phyloP scores from a whole-genome alignment of 2,888 invertebrate species.

The Lagria hirta region DNA sequence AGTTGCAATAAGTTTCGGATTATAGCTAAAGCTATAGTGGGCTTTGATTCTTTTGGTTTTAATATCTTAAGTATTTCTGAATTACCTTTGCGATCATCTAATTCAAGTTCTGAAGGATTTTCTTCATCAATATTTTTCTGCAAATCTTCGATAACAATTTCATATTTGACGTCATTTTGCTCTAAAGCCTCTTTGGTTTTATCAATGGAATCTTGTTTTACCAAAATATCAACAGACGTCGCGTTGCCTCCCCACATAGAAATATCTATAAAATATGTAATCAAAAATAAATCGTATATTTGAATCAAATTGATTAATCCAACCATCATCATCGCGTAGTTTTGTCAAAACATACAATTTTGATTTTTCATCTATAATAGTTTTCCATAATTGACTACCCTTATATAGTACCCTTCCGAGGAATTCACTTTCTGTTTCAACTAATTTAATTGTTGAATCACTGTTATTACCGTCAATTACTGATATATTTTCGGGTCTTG shows the following conservation, averaged over 20 bases:
- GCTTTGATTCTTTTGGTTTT: too few relatives aligned
- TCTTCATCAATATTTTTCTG: slow-evolving; percentile 78
- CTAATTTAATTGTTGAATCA: background rate
- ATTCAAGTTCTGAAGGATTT: slow-evolving; percentile 73
- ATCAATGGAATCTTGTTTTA: slow-evolving; percentile 65
- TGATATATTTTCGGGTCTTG: slow-evolving; percentile 2
- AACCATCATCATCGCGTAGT: slow-evolving; percentile 62
- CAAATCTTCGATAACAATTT: slow-evolving; percentile 75
- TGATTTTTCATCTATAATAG: slow-evolving; percentile 58
- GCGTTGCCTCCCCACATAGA: slow-evolving; percentile 68
- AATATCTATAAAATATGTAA: slow-evolving; percentile 55
- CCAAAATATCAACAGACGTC: slow-evolving; percentile 67
- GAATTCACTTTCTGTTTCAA: slow-evolving; percentile 10
- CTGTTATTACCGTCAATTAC: slow-evolving; percentile 1
- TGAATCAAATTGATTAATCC: slow-evolving; percentile 1
- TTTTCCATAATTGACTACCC: slow-evolving; percentile 78
- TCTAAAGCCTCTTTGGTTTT: slow-evolving; percentile 65
- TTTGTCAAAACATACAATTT: slow-evolving; percentile 58
- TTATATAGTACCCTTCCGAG: slow-evolving; percentile 62
- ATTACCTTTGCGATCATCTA: slow-evolving; percentile 55
- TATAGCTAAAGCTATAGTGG: too few relatives aligned
- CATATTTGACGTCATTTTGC: slow-evolving; percentile 64
- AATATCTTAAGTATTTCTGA: background rate
- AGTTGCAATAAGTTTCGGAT: too few relatives aligned
- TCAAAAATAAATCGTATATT: background rate